These are phyloP conservation scores for Charaxes varanes DNA, from an alignment of 1,140 invertebrate species.

Conservation along the genomic window DNA sequence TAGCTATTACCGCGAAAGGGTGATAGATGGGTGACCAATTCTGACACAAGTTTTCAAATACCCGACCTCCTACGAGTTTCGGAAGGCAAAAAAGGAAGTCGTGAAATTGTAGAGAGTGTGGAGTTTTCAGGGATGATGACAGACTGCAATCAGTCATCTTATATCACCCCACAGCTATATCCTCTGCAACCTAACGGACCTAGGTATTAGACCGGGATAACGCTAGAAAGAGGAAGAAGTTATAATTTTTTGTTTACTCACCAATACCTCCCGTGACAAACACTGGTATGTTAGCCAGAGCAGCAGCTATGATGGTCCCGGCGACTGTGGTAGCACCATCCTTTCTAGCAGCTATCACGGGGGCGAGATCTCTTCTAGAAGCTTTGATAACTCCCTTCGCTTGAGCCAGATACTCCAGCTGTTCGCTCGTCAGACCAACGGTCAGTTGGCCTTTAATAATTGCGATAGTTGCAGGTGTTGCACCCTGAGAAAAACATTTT, in stretches of 20 bases:
- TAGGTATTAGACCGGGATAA: neutral
- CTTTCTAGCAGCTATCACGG: conserved; percentile 79
- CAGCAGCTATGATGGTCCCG: conserved; percentile 91
- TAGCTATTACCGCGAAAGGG: no score
- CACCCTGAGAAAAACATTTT: conserved; percentile 79
- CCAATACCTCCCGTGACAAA: conserved; percentile 93
- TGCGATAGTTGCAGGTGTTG: conserved; percentile 95
- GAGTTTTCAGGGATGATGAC: no score
- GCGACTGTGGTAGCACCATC: conserved; percentile 98
- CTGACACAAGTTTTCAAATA: no score
- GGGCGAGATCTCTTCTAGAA: conserved; percentile 91
- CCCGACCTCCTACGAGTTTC: no score
- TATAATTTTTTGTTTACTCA: conserved; percentile 30
- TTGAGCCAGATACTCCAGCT: conserved; percentile 79
- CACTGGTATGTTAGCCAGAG: conserved; percentile 87
- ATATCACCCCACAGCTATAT: neutral
- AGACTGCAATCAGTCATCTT: no score
- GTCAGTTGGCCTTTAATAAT: conserved; percentile 89
- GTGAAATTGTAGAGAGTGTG: no score
- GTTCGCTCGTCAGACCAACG: conserved; percentile 82
- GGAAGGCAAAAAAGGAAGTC: no score
- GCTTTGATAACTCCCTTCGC: conserved; percentile 79
- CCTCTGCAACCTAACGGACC: neutral
- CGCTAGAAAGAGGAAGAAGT: neutral
- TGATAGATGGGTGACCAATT: no score